A percentile compares a stretch with the other conserved stretches of the same genome.
Evolutionary conservation across 2,797 vertebrate genomes (phyloP).

Genomic region (Eptatretus atami): DNA sequence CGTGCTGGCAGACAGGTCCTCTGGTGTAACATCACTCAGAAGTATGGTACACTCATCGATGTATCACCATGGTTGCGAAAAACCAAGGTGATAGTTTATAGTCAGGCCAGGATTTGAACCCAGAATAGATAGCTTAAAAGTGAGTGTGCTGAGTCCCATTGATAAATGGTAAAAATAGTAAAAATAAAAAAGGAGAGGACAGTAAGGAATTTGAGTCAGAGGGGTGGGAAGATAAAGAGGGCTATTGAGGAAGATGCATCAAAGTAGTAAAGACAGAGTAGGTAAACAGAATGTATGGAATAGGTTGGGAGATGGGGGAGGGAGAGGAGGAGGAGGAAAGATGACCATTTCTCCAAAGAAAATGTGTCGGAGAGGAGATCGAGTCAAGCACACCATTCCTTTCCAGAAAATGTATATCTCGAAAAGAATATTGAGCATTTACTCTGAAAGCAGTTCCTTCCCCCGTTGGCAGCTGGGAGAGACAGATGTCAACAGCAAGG

Average conservation of each 20-base stretch:
- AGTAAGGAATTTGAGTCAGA: neutral
- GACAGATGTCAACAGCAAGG: slow-evolving; percentile 83
- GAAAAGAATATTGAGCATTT: slow-evolving; percentile 13
- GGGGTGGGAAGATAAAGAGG: neutral
- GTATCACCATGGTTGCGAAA: neutral
- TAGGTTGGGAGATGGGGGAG: too few species aligned
- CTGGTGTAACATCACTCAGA: too few species aligned
- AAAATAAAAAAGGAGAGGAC: neutral
- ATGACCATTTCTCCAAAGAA: neutral
- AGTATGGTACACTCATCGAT: too few species aligned
- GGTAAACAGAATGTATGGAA: too few species aligned
- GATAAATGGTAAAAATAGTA: too few species aligned
- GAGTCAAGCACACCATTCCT: too few species aligned
- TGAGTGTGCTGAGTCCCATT: too few species aligned
- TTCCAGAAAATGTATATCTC: too few species aligned
- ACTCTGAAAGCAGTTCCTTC: slow-evolving; percentile 86
- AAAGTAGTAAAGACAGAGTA: too few species aligned
- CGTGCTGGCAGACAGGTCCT: too few species aligned
- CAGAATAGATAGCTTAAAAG: neutral
- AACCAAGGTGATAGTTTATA: neutral
- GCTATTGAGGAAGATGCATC: neutral
- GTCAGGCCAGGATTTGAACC: neutral
- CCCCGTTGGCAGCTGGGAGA: slow-evolving; percentile 81
- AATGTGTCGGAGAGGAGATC: neutral
- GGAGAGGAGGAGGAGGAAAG: too few species aligned